Conservation (phyloP, 2,888 invertebrate species). For the Melieria crassipennis region DNA sequence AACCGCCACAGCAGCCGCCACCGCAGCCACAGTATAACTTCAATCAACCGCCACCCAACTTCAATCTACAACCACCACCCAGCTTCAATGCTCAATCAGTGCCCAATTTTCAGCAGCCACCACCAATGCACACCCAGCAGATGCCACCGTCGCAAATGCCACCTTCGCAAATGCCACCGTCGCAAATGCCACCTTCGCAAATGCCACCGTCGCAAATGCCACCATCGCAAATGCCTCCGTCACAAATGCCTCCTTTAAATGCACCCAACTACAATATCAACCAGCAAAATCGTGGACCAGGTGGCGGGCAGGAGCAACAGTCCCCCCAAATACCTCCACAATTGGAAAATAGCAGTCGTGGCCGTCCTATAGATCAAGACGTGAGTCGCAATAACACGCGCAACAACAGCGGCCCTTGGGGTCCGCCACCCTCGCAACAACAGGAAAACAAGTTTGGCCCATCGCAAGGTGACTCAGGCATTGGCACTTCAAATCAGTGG, state of each 20-base stretch:
- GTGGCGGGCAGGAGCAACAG: neutral
- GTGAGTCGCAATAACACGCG: too few relatives aligned
- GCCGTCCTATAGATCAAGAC: too few relatives aligned
- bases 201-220: too few relatives aligned
- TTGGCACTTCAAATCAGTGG: too few relatives aligned
- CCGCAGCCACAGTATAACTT: slow-evolving; percentile 35
- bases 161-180: slow-evolving; percentile 22
- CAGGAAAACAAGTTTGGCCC: too few relatives aligned
- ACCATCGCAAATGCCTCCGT: neutral
- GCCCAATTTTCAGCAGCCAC: slow-evolving; percentile 36
- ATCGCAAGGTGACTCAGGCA: too few relatives aligned
- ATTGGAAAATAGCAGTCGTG: too few relatives aligned
- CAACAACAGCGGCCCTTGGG: too few relatives aligned
- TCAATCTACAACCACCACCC: slow-evolving; percentile 32
- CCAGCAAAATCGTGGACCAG: slow-evolving; percentile 6
- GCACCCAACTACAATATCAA: slow-evolving; percentile 9
- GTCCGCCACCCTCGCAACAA: too few relatives aligned
- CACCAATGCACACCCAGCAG: slow-evolving; percentile 29
- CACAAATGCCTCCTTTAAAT: slow-evolving; percentile 11
- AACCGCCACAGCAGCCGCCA: slow-evolving; percentile 31
- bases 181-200: neutral
- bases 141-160: slow-evolving; percentile 12
- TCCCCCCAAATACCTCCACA: too few relatives aligned
- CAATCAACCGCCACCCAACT: slow-evolving; percentile 46
- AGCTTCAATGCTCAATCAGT: slow-evolving; percentile 31